phyloP scores from a whole-genome alignment of 1,140 invertebrate genomes.

The Ceratina australensis region DNA sequence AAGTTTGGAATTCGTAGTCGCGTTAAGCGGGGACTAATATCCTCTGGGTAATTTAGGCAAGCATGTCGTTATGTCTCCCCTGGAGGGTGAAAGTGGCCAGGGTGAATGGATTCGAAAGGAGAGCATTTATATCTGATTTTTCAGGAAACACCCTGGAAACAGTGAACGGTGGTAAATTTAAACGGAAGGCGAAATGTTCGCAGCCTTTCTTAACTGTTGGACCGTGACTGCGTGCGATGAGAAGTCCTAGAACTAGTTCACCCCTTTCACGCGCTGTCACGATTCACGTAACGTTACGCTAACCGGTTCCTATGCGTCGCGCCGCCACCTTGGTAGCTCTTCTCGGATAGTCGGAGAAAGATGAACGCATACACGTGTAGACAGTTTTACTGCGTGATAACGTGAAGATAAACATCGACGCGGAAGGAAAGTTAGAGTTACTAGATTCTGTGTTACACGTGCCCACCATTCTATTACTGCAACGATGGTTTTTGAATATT shows the following conservation, averaged over 20 bases:
- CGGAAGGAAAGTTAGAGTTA: constrained; percentile 1
- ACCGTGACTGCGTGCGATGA: constrained; percentile 42
- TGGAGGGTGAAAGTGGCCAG: not conserved
- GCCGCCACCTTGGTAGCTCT: not conserved
- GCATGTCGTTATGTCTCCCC: not conserved
- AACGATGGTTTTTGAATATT: not conserved
- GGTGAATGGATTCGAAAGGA: constrained; percentile 6
- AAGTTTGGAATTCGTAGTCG: too few relatives aligned
- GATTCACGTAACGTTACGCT: constrained; percentile 20
- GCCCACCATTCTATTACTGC: too few relatives aligned
- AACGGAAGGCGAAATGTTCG: constrained; percentile 29
- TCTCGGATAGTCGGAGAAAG: not conserved
- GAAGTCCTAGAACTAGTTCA: constrained; percentile 36
- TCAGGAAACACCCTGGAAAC: not conserved
- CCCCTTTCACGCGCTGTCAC: constrained; percentile 40
- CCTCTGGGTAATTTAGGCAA: too few relatives aligned
- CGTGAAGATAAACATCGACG: not conserved
- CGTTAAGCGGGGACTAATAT: too few relatives aligned
- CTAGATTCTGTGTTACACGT: not conserved
- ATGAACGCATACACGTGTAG: too few relatives aligned
- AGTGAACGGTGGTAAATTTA: constrained; percentile 16
- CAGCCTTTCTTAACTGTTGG: constrained; percentile 15
- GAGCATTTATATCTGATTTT: not conserved
- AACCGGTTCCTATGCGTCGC: not conserved
- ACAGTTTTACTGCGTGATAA: not conserved